A percentile compares a stretch with the other conserved stretches of the same genome.
Conservation (phyloP, 2,888 invertebrate genomes). For the Aplocera efformata region DNA sequence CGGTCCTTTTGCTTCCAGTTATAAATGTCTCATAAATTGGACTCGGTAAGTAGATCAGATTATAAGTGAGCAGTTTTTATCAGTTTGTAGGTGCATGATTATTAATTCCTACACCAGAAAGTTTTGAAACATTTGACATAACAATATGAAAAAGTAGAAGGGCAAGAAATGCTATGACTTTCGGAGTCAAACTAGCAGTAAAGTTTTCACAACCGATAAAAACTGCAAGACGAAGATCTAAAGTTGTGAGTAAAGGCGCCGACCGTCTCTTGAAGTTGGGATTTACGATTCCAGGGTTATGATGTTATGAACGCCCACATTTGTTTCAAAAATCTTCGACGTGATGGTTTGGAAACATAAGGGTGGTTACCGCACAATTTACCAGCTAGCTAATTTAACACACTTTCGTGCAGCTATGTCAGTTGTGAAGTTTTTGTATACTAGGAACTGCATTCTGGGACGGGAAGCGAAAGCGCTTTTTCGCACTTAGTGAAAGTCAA, state of each 20-base stretch:
- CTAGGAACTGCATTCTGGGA: conserved; percentile 9
- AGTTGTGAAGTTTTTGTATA: neutral
- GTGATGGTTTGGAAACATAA: conserved; percentile 7
- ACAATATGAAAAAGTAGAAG: conserved; percentile 20
- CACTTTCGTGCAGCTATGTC: too few relatives aligned
- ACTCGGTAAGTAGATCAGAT: too few relatives aligned
- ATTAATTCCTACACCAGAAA: too few relatives aligned
- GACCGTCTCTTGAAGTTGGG: conserved; percentile 38
- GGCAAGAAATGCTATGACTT: conserved; percentile 17
- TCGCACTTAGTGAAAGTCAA: too few relatives aligned
- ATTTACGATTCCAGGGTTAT: conserved; percentile 51
- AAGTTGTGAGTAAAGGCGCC: conserved; percentile 39
- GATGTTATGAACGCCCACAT: conserved; percentile 40
- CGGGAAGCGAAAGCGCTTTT: too few relatives aligned
- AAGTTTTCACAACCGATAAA: conserved; percentile 51
- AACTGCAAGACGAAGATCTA: conserved; percentile 42
- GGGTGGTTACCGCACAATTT: too few relatives aligned
- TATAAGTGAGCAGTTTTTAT: too few relatives aligned
- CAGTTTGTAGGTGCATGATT: too few relatives aligned
- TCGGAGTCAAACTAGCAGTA: conserved; percentile 31
- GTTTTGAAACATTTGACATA: too few relatives aligned
- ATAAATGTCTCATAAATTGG: too few relatives aligned
- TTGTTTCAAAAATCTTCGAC: conserved; percentile 21
- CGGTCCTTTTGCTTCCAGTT: neutral
- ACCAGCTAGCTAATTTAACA: too few relatives aligned